Percentiles rank a stretch among this genome's conserved stretches.
These are phyloP conservation scores for Pterocles gutturalis DNA, from an alignment of 2,113 vertebrate species.

Conservation along the genomic window DNA sequence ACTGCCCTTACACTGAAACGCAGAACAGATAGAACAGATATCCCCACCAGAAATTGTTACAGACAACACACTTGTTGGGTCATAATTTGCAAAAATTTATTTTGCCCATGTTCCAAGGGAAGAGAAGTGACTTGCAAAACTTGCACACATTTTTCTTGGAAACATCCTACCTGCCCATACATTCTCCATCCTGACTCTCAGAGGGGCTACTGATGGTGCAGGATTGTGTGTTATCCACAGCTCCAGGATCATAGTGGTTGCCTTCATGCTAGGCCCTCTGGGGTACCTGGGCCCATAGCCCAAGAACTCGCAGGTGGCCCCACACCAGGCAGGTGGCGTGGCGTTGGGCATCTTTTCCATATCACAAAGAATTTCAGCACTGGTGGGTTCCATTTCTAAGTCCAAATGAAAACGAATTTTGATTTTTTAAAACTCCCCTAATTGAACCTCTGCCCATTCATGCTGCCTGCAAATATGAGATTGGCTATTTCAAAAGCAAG, in stretches of 20 bases:
- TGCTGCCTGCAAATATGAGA: background rate
- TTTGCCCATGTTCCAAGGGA: background rate
- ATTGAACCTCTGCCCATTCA: background rate
- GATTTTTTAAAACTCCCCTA: background rate
- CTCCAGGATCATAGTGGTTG: background rate
- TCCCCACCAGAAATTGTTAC: background rate
- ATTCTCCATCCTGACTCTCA: background rate
- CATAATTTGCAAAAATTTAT: background rate
- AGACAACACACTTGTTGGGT: background rate
- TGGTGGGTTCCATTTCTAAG: background rate
- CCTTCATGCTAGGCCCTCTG: background rate
- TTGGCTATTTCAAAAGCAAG: background rate
- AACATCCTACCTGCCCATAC: background rate
- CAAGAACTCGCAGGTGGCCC: background rate
- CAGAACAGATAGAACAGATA: background rate
- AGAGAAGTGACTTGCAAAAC: background rate
- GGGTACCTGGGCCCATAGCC: background rate
- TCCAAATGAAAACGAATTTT: background rate
- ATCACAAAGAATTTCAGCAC: background rate
- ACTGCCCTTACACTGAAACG: background rate
- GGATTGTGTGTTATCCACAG: background rate
- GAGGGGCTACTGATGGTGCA: background rate
- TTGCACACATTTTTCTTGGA: background rate
- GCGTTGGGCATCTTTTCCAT: background rate
- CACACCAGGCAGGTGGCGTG: background rate